Evolutionary conservation across 1,140 invertebrate species (phyloP).

Genomic region (Pristionchus pacificus): DNA sequence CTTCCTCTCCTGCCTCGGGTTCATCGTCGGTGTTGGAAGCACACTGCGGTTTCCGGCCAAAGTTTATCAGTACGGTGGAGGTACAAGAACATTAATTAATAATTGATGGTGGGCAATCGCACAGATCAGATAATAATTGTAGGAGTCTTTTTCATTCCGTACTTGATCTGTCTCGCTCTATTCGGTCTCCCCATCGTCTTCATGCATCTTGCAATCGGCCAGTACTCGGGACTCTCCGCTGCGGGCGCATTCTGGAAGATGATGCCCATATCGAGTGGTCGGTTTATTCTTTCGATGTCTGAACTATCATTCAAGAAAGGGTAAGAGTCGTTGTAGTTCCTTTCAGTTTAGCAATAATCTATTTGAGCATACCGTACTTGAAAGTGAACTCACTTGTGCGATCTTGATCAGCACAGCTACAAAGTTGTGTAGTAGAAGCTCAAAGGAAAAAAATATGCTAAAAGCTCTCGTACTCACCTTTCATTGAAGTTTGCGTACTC

Average conservation of each 20-base stretch:
- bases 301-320: too few relatives aligned
- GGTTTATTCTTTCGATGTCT: too few relatives aligned
- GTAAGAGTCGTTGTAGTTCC: too few relatives aligned
- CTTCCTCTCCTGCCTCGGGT: constrained; percentile 55
- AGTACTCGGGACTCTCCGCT: constrained; percentile 53
- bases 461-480: too few relatives aligned
- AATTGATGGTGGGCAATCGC: too few relatives aligned
- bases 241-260: constrained; percentile 45
- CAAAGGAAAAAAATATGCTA: too few relatives aligned
- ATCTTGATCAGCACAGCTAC: too few relatives aligned
- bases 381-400: too few relatives aligned
- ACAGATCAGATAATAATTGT: constrained; percentile 8
- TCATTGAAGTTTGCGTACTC: too few relatives aligned
- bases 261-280: constrained; percentile 45
- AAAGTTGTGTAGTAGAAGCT: too few relatives aligned
- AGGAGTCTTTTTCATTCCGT: constrained; percentile 55
- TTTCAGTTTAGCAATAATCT: too few relatives aligned
- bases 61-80: constrained; percentile 49
- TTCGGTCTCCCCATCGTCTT: constrained; percentile 55
- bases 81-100: constrained; percentile 3
- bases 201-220: constrained; percentile 50
- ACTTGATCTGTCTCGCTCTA: constrained; percentile 48
- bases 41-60: constrained; percentile 54
- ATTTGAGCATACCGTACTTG: too few relatives aligned
- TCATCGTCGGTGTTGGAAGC: constrained; percentile 57